Evolutionary conservation across 2,888 invertebrate species (phyloP).

Genomic region (Epiblema foenella): DNA sequence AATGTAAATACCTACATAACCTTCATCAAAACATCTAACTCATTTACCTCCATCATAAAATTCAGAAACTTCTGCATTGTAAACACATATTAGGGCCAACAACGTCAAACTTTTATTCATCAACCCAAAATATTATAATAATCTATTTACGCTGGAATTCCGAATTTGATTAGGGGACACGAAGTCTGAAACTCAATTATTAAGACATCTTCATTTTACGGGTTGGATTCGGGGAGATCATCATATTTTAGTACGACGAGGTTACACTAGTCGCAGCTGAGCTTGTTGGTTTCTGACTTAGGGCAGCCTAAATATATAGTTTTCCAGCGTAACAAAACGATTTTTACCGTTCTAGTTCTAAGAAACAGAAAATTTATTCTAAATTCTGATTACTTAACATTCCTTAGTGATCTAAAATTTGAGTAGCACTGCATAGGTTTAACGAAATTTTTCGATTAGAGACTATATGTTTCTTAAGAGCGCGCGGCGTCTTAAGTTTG

Average conservation of each 20-base stretch:
- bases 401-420: too few species aligned
- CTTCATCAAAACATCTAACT: constrained; percentile 8
- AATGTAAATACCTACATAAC: not conserved
- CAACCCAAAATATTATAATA: constrained; percentile 37
- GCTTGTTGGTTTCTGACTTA: constrained; percentile 9
- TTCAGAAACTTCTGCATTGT: constrained; percentile 19
- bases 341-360: too few species aligned
- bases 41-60: constrained; percentile 21
- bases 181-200: constrained; percentile 41
- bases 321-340: not conserved
- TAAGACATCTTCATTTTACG: constrained; percentile 35
- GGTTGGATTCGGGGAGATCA: constrained; percentile 51
- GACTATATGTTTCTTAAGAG: too few species aligned
- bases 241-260: constrained; percentile 57
- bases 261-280: constrained; percentile 48
- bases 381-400: too few species aligned
- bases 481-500: too few species aligned
- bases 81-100: constrained; percentile 32
- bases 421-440: too few species aligned
- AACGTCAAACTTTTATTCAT: constrained; percentile 35
- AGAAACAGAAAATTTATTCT: too few species aligned
- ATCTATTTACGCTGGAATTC: constrained; percentile 34
- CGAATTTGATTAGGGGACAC: constrained; percentile 25
- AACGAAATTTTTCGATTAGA: too few species aligned
- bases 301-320: constrained; percentile 20